phyloP scores from a whole-genome alignment of 2,113 vertebrate genomes.

The Nerophis ophidion region DNA sequence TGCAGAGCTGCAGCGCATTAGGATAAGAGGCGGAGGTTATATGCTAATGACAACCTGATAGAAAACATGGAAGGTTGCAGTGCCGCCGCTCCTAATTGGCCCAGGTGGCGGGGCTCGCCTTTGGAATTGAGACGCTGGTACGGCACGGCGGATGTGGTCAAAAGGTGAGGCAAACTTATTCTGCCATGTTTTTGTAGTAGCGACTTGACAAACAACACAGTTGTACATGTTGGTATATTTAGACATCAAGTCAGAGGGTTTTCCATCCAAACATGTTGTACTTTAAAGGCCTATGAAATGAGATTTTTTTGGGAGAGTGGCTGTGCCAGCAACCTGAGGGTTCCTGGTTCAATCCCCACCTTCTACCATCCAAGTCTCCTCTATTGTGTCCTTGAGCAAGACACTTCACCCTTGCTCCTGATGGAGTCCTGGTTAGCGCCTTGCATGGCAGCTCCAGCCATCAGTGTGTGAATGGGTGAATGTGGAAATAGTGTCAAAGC shows the following conservation, averaged over 20 bases:
- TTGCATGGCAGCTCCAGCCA: too few species aligned
- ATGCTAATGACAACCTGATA: constrained; percentile 71
- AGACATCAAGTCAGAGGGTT: neutral
- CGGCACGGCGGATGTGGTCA: constrained; percentile 52
- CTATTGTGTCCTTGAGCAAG: too few species aligned
- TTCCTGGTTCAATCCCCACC: too few species aligned
- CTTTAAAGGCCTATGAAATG: too few species aligned
- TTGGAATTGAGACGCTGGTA: constrained; percentile 73
- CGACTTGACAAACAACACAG: constrained; percentile 1
- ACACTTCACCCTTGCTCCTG: too few species aligned
- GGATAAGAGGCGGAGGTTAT: constrained; percentile 68
- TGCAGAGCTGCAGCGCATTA: constrained; percentile 69
- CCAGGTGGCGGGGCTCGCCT: constrained; percentile 66
- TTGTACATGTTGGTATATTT: neutral
- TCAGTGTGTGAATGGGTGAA: too few species aligned
- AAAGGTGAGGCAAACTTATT: constrained; percentile 49
- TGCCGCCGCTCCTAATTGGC: constrained; percentile 63
- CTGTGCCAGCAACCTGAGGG: too few species aligned
- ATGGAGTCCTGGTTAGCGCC: too few species aligned
- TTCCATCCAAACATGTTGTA: neutral
- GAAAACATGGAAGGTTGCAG: constrained; percentile 52
- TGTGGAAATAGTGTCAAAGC: too few species aligned
- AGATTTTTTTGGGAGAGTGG: too few species aligned
- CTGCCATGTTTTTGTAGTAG: constrained; percentile 15
- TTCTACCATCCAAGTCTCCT: too few species aligned